phyloP scores from a whole-genome alignment of 2,888 invertebrate species.

The Plemyria rubiginata region DNA sequence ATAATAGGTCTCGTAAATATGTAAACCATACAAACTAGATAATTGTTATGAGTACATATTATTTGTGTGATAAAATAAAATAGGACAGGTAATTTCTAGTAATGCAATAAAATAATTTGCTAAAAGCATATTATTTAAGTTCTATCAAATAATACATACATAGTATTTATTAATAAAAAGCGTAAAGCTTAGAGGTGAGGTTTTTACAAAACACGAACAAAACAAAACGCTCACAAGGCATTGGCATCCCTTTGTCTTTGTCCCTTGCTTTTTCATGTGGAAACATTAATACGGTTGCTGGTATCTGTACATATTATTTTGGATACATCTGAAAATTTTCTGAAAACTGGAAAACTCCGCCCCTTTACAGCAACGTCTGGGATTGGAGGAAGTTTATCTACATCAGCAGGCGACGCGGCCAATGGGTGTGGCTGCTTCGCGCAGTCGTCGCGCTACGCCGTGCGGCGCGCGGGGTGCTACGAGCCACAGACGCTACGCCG shows the following conservation, averaged over 20 bases:
- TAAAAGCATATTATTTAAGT: too few relatives aligned
- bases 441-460: slow-evolving; percentile 74
- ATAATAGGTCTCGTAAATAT: too few relatives aligned
- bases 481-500: slow-evolving; percentile 76
- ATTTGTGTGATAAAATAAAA: too few relatives aligned
- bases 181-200: not conserved
- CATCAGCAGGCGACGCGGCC: slow-evolving; percentile 66
- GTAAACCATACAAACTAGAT: too few relatives aligned
- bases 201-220: slow-evolving; percentile 11
- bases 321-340: slow-evolving; percentile 78
- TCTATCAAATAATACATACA: too few relatives aligned
- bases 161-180: not conserved
- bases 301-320: slow-evolving; percentile 58
- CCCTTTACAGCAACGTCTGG: slow-evolving; percentile 67
- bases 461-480: slow-evolving; percentile 74
- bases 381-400: slow-evolving; percentile 71
- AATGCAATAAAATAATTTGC: too few relatives aligned
- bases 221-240: slow-evolving; percentile 31
- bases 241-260: slow-evolving; percentile 37
- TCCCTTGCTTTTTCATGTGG: slow-evolving; percentile 54
- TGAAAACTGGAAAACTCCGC: slow-evolving; percentile 78
- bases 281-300: slow-evolving; percentile 60
- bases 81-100: too few relatives aligned
- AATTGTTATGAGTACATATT: too few relatives aligned
- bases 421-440: slow-evolving; percentile 72